Percentiles rank a stretch among this genome's conserved stretches.
Evolutionary conservation across 2,113 vertebrate genomes (phyloP).

Genomic region (Eptesicus fuscus): DNA sequence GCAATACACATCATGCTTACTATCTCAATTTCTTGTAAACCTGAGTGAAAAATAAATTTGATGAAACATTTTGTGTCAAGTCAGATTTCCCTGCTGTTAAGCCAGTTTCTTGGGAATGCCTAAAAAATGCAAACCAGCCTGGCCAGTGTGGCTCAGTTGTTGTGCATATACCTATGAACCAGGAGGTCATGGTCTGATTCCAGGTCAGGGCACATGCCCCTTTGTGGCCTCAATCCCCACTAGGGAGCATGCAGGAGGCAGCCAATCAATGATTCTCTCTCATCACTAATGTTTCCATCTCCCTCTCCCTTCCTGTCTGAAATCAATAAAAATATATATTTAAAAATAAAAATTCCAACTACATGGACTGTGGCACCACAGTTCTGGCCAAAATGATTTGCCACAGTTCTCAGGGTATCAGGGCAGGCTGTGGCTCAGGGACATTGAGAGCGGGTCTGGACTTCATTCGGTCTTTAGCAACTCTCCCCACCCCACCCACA

Average conservation of each 20-base stretch:
- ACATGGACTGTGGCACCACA: background rate
- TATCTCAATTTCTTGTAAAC: slow-evolving; percentile 62
- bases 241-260: no score
- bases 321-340: no score
- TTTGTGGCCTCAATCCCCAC: no score
- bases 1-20: slow-evolving; percentile 52
- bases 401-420: background rate
- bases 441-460: background rate
- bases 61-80: slow-evolving; percentile 50
- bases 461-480: background rate
- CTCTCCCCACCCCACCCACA: accelerated
- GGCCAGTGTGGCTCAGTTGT: no score
- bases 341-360: background rate
- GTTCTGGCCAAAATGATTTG: slow-evolving; percentile 18
- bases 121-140: slow-evolving; percentile 28
- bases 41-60: slow-evolving; percentile 55
- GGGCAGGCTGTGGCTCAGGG: background rate
- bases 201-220: no score
- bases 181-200: no score
- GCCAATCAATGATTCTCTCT: no score
- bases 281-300: no score
- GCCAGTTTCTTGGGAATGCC: background rate
- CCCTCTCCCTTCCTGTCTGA: no score
- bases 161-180: no score
- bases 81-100: slow-evolving; percentile 38